Evolutionary conservation across 2,888 invertebrate species (phyloP), one percentile per base, ranked within the genome.

Genomic region (Drosophila buzzatii): DNA sequence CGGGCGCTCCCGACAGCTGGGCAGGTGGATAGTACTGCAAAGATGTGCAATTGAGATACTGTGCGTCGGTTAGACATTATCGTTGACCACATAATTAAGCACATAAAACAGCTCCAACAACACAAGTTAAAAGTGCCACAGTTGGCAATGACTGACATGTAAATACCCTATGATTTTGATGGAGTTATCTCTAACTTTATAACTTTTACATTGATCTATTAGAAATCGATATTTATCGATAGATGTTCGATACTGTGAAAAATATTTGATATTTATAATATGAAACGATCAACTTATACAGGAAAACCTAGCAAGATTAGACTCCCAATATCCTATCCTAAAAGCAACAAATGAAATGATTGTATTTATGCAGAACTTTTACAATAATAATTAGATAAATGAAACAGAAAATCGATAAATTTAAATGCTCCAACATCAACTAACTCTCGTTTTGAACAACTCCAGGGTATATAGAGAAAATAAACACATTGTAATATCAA

Each of bases 21-120:
- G 96, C 96, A 62, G 97, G 95, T 56, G 97, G 95, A 94, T 97
- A 97, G 92, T 97, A 97, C 97, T 97, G 96, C 81, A 96, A 96
- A 73, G 92, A 92, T 85, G 91, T 90, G 83, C 92, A 92, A 91
- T 93, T 93, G 73, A 92, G 90, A 85, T 91, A 92, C 92, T 91
- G 83, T 84, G 72, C 82, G 84, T 73, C 59, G 82, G 75, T 91
- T 89, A 90, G 86, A 61, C 60, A 51, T 49, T 56, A 35, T 39
- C 31, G 31, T 16, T 59, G 27, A 35, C 41, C 69, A 57, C 12
- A 57, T 67, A 49, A 68, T 49, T 68, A 64, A 39, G 16, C 27
- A 31, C 18, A 31, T 31, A 20, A 67, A 67, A 16, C 45, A 18
- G 16, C 23, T 47, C 16, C 20, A 7, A 6, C n/a, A 33, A 10